phyloP scores from a whole-genome alignment of 64 coral and sea anemone genomes.

The Montipora sp. region DNA sequence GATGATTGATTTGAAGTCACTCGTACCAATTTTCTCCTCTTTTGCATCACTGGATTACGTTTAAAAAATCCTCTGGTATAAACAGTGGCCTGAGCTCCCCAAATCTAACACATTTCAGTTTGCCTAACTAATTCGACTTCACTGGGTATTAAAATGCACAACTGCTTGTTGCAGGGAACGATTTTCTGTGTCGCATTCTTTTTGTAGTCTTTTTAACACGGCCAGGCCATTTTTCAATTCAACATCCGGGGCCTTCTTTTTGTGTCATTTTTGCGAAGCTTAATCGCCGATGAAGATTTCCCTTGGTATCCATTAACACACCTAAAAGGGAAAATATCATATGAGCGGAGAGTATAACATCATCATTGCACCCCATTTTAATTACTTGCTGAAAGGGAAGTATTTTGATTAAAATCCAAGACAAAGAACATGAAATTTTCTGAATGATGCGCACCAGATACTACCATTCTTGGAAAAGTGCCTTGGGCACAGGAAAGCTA shows the following conservation, averaged over 20 bases:
- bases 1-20: neutral
- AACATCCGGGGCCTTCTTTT: conserved; percentile 33
- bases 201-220: neutral
- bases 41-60: neutral
- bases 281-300: conserved; percentile 29
- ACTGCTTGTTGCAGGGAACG: neutral
- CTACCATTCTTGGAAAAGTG: neutral
- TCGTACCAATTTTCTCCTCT: neutral
- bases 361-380: neutral
- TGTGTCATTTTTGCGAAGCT: conserved; percentile 32
- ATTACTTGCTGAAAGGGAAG: neutral
- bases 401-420: conserved; percentile 5
- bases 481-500: neutral
- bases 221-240: neutral
- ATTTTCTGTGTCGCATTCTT: neutral
- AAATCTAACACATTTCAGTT: neutral
- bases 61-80: neutral
- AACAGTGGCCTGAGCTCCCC: neutral
- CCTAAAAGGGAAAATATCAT: conserved; percentile 14
- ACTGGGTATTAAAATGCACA: no score
- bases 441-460: no score
- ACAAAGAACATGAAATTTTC: neutral
- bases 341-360: neutral
- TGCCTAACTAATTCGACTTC: conserved; percentile 22
- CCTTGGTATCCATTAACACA: conserved; percentile 17